Evolutionary conservation across 2,888 invertebrate genomes (phyloP).

Genomic region (Lepidocyrtoides sp.): DNA sequence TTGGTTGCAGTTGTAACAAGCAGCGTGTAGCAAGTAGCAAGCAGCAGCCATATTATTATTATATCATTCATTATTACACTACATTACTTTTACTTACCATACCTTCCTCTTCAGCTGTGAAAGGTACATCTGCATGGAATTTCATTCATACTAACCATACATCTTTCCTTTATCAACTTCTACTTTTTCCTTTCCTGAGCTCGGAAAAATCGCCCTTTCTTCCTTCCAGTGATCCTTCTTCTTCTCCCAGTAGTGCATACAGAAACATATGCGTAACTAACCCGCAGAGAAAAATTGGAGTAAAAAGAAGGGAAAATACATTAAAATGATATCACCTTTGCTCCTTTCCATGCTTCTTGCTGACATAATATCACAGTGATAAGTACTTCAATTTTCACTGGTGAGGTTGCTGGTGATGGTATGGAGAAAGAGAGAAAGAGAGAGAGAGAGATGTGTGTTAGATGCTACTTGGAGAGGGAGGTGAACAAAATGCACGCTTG

Average conservation of each 20-base stretch:
- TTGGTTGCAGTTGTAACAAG: conserved; percentile 33
- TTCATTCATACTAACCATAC: conserved; percentile 32
- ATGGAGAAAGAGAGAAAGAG: conserved; percentile 14
- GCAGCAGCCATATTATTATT: conserved; percentile 13
- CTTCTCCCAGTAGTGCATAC: too few species aligned
- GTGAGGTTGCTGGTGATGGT: conserved; percentile 19
- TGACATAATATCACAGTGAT: conserved; percentile 45
- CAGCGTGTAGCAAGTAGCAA: background rate
- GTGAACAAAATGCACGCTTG: conserved; percentile 28
- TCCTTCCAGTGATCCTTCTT: background rate
- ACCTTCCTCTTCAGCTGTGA: background rate
- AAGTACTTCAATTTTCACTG: conserved; percentile 32
- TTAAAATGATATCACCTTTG: conserved; percentile 69
- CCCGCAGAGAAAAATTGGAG: conserved; percentile 18
- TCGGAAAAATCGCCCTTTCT: background rate
- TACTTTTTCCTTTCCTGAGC: background rate
- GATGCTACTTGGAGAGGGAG: conserved; percentile 33
- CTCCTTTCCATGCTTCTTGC: conserved; percentile 24
- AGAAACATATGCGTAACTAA: conserved; percentile 26
- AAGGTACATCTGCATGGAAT: conserved; percentile 63
- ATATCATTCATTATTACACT: conserved; percentile 71
- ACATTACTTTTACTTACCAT: conserved; percentile 67
- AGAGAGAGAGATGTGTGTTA: background rate
- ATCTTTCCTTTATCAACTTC: conserved; percentile 27
- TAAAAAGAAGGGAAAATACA: conserved; percentile 19